A percentile compares a stretch with the other conserved stretches of the same genome.
phyloP scores from a whole-genome alignment of 1,140 invertebrate genomes.

The Drosophila pallidifrons region DNA sequence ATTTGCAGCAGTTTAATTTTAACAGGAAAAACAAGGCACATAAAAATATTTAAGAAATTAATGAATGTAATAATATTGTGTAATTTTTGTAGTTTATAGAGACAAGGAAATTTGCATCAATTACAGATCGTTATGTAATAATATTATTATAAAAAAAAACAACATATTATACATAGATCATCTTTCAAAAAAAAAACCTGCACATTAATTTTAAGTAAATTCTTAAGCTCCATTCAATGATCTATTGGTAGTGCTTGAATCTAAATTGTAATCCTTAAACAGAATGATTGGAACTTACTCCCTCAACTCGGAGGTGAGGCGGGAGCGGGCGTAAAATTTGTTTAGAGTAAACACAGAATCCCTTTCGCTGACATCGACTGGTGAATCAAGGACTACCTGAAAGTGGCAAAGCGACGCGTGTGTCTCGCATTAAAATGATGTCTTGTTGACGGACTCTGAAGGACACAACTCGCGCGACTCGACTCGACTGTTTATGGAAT shows the following conservation, averaged over 20 bases:
- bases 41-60: too few relatives aligned
- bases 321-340: constrained; percentile 62
- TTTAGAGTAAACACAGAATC: constrained; percentile 77
- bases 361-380: constrained; percentile 50
- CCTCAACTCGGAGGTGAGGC: constrained; percentile 25
- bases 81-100: too few relatives aligned
- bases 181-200: too few relatives aligned
- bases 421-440: constrained; percentile 78
- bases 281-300: neutral
- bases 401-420: constrained; percentile 62
- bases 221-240: neutral
- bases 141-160: too few relatives aligned
- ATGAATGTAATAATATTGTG: too few relatives aligned
- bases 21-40: too few relatives aligned
- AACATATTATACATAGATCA: too few relatives aligned
- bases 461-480: constrained; percentile 75
- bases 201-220: neutral
- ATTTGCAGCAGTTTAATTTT: too few relatives aligned
- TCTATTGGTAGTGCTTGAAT: neutral
- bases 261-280: neutral
- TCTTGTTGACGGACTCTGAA: constrained; percentile 67
- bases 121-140: too few relatives aligned
- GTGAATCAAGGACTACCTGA: constrained; percentile 74
- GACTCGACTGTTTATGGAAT: constrained; percentile 73
- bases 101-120: too few relatives aligned